A percentile compares a stretch with the other conserved stretches of the same genome.
phyloP scores from a whole-genome alignment of 2,888 invertebrate genomes.

The Apocheima hispidaria region DNA sequence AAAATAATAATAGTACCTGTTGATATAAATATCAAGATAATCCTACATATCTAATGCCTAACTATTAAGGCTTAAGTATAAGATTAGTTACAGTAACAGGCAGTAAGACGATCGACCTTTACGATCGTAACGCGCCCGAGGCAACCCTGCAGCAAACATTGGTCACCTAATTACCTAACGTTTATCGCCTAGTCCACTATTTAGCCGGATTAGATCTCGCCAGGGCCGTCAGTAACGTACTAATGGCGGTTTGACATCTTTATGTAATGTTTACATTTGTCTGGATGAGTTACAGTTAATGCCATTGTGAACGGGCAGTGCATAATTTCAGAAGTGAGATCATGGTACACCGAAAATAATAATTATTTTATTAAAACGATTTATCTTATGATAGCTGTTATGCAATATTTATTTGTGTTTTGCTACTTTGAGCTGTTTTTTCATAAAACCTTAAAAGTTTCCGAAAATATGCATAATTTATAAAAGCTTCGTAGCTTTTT shows the following conservation, averaged over 20 bases:
- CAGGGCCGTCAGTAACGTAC: constrained; percentile 50
- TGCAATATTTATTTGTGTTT: too few relatives aligned
- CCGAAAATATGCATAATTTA: too few relatives aligned
- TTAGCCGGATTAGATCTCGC: constrained; percentile 46
- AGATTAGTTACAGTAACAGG: background rate
- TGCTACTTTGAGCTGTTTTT: too few relatives aligned
- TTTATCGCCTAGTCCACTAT: constrained; percentile 47
- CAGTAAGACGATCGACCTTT: constrained; percentile 25
- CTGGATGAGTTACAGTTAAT: constrained; percentile 4
- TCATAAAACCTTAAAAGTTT: too few relatives aligned
- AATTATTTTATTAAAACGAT: too few relatives aligned
- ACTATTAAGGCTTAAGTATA: background rate
- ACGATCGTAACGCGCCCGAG: constrained; percentile 17
- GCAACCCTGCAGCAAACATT: constrained; percentile 50
- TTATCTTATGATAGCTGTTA: too few relatives aligned
- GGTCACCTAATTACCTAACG: constrained; percentile 51
- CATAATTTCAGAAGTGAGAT: constrained; percentile 5
- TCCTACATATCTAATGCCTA: background rate
- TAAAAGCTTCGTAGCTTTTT: too few relatives aligned
- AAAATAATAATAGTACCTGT: background rate
- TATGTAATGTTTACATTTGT: constrained; percentile 36
- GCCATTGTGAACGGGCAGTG: constrained; percentile 12
- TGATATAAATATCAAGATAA: too few relatives aligned
- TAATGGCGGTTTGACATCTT: constrained; percentile 41
- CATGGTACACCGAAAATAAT: background rate